These are phyloP conservation scores for Chelidonichthys spinosus DNA, from an alignment of 2,797 vertebrate species.

Conservation along the genomic window DNA sequence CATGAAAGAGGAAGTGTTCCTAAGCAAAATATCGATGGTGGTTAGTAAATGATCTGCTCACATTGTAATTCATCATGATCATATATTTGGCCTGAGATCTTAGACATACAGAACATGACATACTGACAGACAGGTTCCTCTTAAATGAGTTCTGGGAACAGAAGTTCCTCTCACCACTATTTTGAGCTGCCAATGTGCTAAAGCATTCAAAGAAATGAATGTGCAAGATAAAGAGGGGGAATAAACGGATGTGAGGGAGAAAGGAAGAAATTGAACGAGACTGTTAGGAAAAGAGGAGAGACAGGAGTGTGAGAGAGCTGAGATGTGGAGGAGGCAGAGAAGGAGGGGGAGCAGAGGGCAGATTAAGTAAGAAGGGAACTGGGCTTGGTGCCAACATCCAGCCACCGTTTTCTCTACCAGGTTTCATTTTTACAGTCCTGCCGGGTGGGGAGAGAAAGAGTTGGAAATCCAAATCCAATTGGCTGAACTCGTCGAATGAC, in stretches of 20 bases:
- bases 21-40: conserved; percentile 44
- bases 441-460: conserved; percentile 12
- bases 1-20: conserved; percentile 38
- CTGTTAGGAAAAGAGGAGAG: conserved; percentile 30
- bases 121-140: neutral
- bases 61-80: conserved; percentile 6
- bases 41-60: neutral
- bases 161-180: neutral
- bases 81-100: neutral
- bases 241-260: conserved; percentile 4
- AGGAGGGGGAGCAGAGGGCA: conserved; percentile 38
- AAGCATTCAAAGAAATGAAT: no score
- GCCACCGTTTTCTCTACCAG: conserved; percentile 39
- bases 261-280: conserved; percentile 33
- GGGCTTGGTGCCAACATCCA: conserved; percentile 52
- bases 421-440: conserved; percentile 68
- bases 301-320: conserved; percentile 44
- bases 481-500: conserved; percentile 63
- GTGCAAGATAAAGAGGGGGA: neutral
- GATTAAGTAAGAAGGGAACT: conserved; percentile 64
- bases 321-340: conserved; percentile 15
- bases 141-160: conserved; percentile 21
- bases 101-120: neutral
- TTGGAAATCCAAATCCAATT: conserved; percentile 52
- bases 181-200: neutral